Evolutionary conservation across 2,797 vertebrate species (phyloP), one percentile per base, ranked within the genome.

Genomic region (Enteromius treurensis): DNA sequence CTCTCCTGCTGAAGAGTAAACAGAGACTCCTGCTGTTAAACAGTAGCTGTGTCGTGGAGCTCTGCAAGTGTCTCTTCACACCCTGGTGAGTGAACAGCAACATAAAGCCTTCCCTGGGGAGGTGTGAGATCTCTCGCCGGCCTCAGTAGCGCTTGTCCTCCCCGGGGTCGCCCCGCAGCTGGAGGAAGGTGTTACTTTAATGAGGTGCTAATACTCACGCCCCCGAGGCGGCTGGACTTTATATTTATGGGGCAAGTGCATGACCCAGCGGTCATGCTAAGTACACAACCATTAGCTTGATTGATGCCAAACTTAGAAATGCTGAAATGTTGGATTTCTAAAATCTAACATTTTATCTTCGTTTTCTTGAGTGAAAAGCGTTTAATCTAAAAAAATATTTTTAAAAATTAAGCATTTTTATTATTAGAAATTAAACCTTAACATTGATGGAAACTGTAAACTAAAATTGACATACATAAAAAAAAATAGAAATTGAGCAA

Each of bases 121-220:
- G 82, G 87, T 86, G 88, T 86, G 87, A 89, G 67, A 68, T 89
- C 70, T 87, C 85, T 70, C 83, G 71, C 80, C 47, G 71, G 34
- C 29, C 81, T 73, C 70, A 77, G 77, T 49, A 51, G 76, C 58
- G 58, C 37, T 60, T 53, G 17, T 60, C 19, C 67, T 47, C 79
- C 62, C 67, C 29, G 9, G 62, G 70, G 81, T 65, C 26, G 49
- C 53, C 82, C 79, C 62, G 80, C 81, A 82, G 82, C 69, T 80
- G 42, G 58, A 67, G 80, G 65, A 80, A 84, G 70, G 80, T 55
- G 65, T 42, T 62, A 19, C 53, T 45, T 84, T 86, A 86, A 87
- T 85, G 84, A 86, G 29, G 67, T 71, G 40, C 67, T 84, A 84
- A 87, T 49, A 51, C 77, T 69, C 77, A 23, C 3, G 23, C 80